These are phyloP conservation scores for Pangasius sanitwongsei DNA, from an alignment of 2,797 vertebrate genomes.

Conservation along the genomic window DNA sequence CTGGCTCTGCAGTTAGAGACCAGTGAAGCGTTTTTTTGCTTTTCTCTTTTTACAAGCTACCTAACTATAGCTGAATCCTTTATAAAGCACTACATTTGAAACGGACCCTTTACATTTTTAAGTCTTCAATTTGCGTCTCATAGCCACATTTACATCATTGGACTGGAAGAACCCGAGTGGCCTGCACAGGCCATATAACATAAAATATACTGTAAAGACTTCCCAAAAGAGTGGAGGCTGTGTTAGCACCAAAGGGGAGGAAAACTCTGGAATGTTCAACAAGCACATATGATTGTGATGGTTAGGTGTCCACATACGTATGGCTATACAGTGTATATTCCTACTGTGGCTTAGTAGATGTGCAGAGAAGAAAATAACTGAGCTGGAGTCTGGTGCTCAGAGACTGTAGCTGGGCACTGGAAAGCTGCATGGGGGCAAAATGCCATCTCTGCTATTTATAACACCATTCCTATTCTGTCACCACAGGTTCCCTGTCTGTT, in stretches of 20 bases:
- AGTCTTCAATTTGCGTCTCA: background rate
- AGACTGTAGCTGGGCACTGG: background rate
- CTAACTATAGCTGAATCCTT: background rate
- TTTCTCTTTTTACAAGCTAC: background rate
- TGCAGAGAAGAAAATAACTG: background rate
- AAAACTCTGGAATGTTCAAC: background rate
- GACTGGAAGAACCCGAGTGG: too few species aligned
- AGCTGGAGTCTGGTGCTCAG: background rate
- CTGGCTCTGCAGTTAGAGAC: background rate
- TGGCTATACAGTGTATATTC: too few species aligned
- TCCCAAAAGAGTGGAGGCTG: background rate
- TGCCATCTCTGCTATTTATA: slow-evolving; percentile 11
- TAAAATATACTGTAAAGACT: background rate
- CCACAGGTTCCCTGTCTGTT: background rate
- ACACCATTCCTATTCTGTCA: background rate
- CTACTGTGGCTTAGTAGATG: too few species aligned
- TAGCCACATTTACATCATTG: background rate
- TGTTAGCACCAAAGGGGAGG: background rate
- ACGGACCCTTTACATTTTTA: background rate
- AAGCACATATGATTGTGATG: background rate
- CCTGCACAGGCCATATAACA: too few species aligned
- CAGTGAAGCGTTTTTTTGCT: background rate
- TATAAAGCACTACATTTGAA: too few species aligned
- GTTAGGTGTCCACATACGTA: background rate
- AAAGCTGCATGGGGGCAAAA: background rate